A percentile compares a stretch with the other conserved stretches of the same genome.
phyloP scores from a whole-genome alignment of 1,140 invertebrate genomes.

The Goniozus legneri region DNA sequence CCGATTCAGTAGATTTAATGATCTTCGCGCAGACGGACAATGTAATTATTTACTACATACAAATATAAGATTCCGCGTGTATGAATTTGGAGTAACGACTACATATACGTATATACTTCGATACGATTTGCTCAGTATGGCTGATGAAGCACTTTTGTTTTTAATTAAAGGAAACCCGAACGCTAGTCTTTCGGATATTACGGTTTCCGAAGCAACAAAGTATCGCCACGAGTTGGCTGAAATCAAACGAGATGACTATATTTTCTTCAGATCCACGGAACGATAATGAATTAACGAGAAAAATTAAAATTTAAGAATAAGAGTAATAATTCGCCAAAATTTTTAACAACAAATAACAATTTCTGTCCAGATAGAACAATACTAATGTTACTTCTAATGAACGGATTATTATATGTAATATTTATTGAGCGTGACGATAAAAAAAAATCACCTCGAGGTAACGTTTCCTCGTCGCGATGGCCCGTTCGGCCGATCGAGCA shows the following conservation, averaged over 20 bases:
- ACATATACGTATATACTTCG: conserved; percentile 9
- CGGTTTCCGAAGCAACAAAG: not conserved
- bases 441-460: conserved; percentile 23
- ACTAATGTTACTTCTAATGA: conserved; percentile 41
- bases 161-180: conserved; percentile 15
- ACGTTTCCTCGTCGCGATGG: conserved; percentile 23
- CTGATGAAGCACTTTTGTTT: conserved; percentile 20
- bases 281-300: conserved; percentile 29
- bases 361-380: conserved; percentile 53
- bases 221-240: conserved; percentile 1
- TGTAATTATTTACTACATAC: not conserved
- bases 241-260: conserved; percentile 27
- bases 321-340: conserved; percentile 40
- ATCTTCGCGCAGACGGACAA: conserved; percentile 19
- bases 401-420: conserved; percentile 43
- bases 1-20: conserved; percentile 6
- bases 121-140: conserved; percentile 13
- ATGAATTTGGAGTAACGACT: not conserved
- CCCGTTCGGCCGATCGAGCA: conserved; percentile 2
- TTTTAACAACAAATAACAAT: conserved; percentile 36
- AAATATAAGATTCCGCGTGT: conserved; percentile 1
- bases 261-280: not conserved
- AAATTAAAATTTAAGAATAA: too few species aligned
- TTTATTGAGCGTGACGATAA: conserved; percentile 43
- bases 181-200: conserved; percentile 20